Base-by-base conservation (phyloP, 2,797 vertebrate genomes). In the Zalophus californianus region DNA sequence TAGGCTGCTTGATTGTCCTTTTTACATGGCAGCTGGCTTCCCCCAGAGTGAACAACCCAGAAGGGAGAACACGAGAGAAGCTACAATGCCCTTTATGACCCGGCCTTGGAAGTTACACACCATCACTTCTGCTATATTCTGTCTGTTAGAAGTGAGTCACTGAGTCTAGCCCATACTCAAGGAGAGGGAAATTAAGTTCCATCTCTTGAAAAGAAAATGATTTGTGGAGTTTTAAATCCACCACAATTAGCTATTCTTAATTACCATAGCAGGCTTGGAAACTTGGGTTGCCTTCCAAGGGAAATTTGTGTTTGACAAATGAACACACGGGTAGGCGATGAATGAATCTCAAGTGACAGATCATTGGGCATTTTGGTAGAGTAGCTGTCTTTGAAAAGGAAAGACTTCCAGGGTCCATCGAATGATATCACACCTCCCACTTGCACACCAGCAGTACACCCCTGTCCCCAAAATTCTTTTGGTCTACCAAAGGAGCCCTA, bases 251-350 rank as follows among this genome's bases (percentile, higher is more conserved):
- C 90, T 94, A 9, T 77, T 70, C 12, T 85, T 89, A n/a, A 95
- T 89, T 93, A 89, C 66, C 70, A 58, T 23, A 86, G 84, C n/a
- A 72, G 85, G 44, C 84, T 95, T 91, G 54, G 78, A 94, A 93
- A 82, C 29, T 21, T 44, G 32, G 48, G 15, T 72, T 91, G 72
- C 25, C n/a, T 54, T 82, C 29, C 21, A 72, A 88, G 70, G 25
- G 66, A 96, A 94, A 94, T 64, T 80, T 38, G 52, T 78, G 29
- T 72, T 79, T 96, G 52, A 97, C 94, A 93, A 91, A 60, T 95
- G 92, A 87, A 91, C 13, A 78, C n/a, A 68, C 54, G 92, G 48
- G 14, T n/a, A 38, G 50, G n/a, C 56, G 83, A 75, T 38, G 83
- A 86, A 48, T 64, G 62, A 93, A 56, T 86, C 50, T 78, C 77